Evolutionary conservation across 2,888 invertebrate species (phyloP).

Genomic region (Trichogramma evanescens): DNA sequence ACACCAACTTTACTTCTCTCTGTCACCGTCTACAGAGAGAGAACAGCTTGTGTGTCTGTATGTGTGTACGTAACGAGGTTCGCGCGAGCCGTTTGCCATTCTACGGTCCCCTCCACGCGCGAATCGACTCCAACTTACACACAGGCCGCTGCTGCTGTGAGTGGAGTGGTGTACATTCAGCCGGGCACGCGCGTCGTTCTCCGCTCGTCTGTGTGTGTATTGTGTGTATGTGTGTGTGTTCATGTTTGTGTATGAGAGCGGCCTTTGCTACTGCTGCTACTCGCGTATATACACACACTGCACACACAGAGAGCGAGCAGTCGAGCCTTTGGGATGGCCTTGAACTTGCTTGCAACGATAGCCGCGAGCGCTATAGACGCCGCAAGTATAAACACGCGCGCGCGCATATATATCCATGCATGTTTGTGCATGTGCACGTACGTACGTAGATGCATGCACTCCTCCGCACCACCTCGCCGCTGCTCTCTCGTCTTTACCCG

Average conservation of each 20-base stretch:
- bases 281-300: too few species aligned
- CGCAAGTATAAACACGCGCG: slow-evolving; percentile 32
- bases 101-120: slow-evolving; percentile 3
- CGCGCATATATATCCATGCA: not conserved
- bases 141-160: not conserved
- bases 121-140: not conserved
- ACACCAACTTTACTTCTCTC: slow-evolving; percentile 35
- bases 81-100: slow-evolving; percentile 22
- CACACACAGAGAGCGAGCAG: slow-evolving; percentile 33
- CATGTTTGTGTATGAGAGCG: slow-evolving; percentile 27
- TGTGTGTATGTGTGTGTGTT: slow-evolving; percentile 14
- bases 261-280: slow-evolving; percentile 7
- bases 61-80: too few species aligned
- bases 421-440: too few species aligned
- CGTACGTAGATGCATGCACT: too few species aligned
- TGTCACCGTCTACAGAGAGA: too few species aligned
- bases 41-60: too few species aligned
- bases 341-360: slow-evolving; percentile 49
- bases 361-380: slow-evolving; percentile 35
- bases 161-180: not conserved
- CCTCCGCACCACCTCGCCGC: too few species aligned
- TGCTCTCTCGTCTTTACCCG: too few species aligned
- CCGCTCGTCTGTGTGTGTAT: slow-evolving; percentile 18
- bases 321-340: slow-evolving; percentile 45
- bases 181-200: slow-evolving; percentile 19